Evolutionary conservation across 2,113 vertebrate genomes (phyloP).

Genomic region (Holacanthus passer): DNA sequence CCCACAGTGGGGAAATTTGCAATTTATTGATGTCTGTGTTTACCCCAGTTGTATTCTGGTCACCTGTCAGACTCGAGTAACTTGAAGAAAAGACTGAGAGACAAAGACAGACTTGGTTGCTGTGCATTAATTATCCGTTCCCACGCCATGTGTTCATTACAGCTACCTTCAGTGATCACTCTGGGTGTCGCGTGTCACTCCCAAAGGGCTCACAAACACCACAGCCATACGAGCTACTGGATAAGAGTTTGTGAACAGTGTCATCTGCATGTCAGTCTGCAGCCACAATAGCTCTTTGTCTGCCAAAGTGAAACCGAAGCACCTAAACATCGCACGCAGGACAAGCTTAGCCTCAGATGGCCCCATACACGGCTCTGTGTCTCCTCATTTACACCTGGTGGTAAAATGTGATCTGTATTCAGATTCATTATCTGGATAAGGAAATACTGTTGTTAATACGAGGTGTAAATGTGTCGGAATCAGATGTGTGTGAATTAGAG

Average conservation of each 20-base stretch:
- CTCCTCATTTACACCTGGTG: no score
- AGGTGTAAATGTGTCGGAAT: no score
- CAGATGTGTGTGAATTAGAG: no score
- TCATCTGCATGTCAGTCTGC: constrained; percentile 36
- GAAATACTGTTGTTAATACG: no score
- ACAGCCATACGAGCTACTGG: constrained; percentile 17
- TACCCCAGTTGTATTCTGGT: background rate
- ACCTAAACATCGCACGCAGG: constrained; percentile 7
- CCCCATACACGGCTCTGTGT: background rate
- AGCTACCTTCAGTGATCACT: constrained; percentile 12
- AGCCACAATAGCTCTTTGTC: constrained; percentile 50
- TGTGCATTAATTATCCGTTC: constrained; percentile 52
- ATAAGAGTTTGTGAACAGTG: constrained; percentile 16
- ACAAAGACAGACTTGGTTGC: background rate
- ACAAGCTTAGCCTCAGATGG: background rate
- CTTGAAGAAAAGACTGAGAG: background rate
- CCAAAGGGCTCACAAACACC: constrained; percentile 19
- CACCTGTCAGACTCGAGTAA: background rate
- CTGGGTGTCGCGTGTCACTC: constrained; percentile 57
- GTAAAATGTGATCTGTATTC: no score
- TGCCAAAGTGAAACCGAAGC: constrained; percentile 33
- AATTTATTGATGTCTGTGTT: background rate
- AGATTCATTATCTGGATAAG: no score
- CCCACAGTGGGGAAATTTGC: no score
- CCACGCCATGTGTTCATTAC: constrained; percentile 44